phyloP scores from a whole-genome alignment of 2,797 vertebrate genomes.

The Pangasius mekongensis region DNA sequence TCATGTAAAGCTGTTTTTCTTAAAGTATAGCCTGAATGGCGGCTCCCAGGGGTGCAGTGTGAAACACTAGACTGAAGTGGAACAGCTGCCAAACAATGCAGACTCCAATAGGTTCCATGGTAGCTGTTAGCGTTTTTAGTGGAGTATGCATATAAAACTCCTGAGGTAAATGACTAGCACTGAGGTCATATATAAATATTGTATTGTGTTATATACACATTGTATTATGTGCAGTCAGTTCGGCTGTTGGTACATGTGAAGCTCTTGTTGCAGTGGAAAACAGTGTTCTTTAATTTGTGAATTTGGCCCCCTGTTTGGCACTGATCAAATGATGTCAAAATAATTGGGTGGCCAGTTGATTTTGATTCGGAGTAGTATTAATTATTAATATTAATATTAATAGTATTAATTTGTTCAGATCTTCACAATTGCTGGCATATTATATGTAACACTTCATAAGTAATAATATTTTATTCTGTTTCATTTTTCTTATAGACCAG shows the following conservation, averaged over 20 bases:
- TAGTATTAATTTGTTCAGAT: background rate
- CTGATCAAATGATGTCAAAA: background rate
- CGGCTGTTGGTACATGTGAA: too few species aligned
- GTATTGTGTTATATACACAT: too few species aligned
- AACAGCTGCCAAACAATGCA: slow-evolving; percentile 63
- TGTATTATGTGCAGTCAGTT: too few species aligned
- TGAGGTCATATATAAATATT: background rate
- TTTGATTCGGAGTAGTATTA: background rate
- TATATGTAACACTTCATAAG: background rate
- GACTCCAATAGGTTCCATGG: slow-evolving; percentile 6
- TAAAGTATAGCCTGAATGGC: slow-evolving; percentile 49
- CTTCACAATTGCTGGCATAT: background rate
- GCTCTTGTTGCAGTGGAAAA: background rate
- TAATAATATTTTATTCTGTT: background rate
- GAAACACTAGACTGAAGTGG: slow-evolving; percentile 77
- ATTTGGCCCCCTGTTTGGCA: background rate
- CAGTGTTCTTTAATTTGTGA: background rate
- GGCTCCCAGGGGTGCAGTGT: slow-evolving; percentile 71
- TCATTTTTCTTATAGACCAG: background rate
- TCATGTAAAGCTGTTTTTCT: slow-evolving; percentile 2
- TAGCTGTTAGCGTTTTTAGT: slow-evolving; percentile 14
- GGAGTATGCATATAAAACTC: background rate
- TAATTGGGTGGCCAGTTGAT: background rate
- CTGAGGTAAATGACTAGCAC: background rate
- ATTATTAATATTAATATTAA: too few species aligned